Evolutionary conservation across 2,797 vertebrate genomes (phyloP).

Genomic region (Podarcis lilfordi): DNA sequence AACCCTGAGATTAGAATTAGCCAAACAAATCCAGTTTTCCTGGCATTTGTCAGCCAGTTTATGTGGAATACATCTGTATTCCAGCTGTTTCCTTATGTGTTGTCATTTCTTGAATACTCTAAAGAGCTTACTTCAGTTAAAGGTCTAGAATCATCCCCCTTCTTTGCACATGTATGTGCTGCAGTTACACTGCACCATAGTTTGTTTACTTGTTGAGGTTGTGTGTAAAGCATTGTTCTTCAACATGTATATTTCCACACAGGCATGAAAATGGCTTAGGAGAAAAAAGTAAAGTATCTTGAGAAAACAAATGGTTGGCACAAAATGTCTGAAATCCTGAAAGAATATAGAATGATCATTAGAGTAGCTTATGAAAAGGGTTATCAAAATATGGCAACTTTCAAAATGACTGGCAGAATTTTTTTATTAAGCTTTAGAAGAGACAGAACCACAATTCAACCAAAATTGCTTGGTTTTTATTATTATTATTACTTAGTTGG

Average conservation of each 20-base stretch:
- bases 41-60: background rate
- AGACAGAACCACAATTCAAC: background rate
- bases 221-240: background rate
- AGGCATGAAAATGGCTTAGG: background rate
- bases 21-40: background rate
- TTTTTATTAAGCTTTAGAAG: background rate
- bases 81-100: background rate
- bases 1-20: conserved; percentile 1
- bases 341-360: background rate
- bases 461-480: background rate
- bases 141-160: background rate
- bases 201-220: background rate
- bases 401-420: background rate
- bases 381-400: background rate
- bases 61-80: background rate
- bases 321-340: background rate
- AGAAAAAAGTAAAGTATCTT: background rate
- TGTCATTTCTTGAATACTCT: background rate
- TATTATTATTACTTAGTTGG: background rate
- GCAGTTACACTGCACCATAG: background rate
- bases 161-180: background rate
- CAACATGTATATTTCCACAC: background rate
- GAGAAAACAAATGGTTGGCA: background rate
- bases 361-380: background rate
- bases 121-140: background rate